Conservation (phyloP, 2,113 vertebrate species). For the human region DNA sequence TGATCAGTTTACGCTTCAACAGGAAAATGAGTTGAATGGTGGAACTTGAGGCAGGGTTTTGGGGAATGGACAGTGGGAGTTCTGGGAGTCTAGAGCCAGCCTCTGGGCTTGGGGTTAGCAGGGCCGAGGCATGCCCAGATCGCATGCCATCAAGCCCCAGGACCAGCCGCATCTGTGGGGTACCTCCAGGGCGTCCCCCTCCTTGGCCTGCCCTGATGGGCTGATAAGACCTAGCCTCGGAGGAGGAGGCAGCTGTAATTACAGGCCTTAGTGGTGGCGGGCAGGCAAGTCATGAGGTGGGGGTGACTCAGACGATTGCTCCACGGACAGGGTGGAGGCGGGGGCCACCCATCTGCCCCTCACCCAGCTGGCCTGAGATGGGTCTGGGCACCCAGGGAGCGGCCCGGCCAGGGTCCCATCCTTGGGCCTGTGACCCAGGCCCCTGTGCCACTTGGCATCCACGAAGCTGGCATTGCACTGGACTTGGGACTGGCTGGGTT, state of each 20-base stretch:
- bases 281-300: constrained; percentile 70
- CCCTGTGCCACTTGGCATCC: constrained; percentile 20
- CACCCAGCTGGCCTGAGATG: background rate
- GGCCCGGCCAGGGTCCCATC: background rate
- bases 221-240: constrained; percentile 54
- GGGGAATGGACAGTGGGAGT: background rate
- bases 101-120: background rate
- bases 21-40: background rate
- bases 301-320: constrained; percentile 74
- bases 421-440: background rate
- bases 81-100: background rate
- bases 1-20: background rate
- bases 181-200: constrained; percentile 6
- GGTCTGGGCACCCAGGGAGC: background rate
- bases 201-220: constrained; percentile 34
- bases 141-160: background rate
- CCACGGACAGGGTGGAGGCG: background rate
- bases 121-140: background rate
- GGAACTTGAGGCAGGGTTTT: background rate
- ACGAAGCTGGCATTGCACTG: background rate
- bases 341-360: constrained; percentile 38
- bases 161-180: background rate
- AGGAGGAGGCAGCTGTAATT: constrained; percentile 61
- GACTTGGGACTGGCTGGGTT: background rate
- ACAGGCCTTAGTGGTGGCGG: constrained; percentile 55